Evolutionary conservation across 2,113 vertebrate genomes (phyloP).

Genomic region (Martes martes): DNA sequence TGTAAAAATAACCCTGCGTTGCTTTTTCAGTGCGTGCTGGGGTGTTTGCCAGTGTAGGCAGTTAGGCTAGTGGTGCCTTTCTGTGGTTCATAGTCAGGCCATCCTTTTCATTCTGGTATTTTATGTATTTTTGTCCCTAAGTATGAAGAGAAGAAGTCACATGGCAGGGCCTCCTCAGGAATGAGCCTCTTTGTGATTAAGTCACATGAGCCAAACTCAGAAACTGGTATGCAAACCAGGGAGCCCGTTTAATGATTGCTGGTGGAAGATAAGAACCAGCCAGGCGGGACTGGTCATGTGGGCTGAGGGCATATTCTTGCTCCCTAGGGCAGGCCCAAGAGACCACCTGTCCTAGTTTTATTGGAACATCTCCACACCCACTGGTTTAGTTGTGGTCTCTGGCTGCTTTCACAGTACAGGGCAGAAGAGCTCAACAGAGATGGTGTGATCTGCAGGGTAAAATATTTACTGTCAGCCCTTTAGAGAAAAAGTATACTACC

Average conservation of each 20-base stretch:
- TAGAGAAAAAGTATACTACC: not conserved
- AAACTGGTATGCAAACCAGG: not conserved
- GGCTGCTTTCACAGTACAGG: not conserved
- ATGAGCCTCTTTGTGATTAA: not conserved
- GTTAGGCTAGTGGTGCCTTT: not conserved
- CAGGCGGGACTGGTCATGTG: not conserved
- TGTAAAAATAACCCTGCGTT: not conserved
- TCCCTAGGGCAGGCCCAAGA: too few species aligned
- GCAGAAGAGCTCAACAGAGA: not conserved
- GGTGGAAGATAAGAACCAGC: not conserved
- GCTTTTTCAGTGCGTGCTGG: not conserved
- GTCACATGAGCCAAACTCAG: not conserved
- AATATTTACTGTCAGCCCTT: not conserved
- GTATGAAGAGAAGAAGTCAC: not conserved
- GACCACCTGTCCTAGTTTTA: not conserved
- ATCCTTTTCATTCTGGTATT: not conserved
- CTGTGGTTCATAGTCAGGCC: not conserved
- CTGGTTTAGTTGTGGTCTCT: not conserved
- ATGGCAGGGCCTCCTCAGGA: not conserved
- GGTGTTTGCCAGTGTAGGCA: not conserved
- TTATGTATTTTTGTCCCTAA: not conserved
- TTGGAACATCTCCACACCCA: not conserved
- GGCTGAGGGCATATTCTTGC: not conserved
- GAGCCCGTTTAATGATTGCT: not conserved
- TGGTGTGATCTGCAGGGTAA: not conserved